Percentiles rank a stretch among this genome's conserved stretches.
These are phyloP conservation scores for Aspidapion aeneum DNA, from an alignment of 2,888 invertebrate genomes.

Conservation along the genomic window DNA sequence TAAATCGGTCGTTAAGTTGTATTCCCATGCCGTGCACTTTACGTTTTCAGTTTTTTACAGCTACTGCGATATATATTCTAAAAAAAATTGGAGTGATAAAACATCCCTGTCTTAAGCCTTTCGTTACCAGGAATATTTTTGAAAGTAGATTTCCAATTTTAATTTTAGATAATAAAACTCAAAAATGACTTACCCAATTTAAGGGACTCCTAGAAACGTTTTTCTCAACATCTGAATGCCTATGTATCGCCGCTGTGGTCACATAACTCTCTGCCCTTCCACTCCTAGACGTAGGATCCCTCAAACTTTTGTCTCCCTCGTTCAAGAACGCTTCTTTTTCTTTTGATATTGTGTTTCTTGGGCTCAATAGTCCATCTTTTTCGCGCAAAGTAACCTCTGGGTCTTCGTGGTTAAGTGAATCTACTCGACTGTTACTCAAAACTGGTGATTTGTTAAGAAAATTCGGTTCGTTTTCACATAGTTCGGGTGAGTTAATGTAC, in stretches of 20 bases:
- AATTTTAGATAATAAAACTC: too few relatives aligned
- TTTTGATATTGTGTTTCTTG: background rate
- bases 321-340: background rate
- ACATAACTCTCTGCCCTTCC: slow-evolving; percentile 34
- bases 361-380: background rate
- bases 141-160: too few relatives aligned
- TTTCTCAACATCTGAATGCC: slow-evolving; percentile 41
- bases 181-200: slow-evolving; percentile 32
- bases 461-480: slow-evolving; percentile 37
- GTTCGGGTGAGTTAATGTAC: slow-evolving; percentile 44
- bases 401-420: slow-evolving; percentile 35
- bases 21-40: too few relatives aligned
- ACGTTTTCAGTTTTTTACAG: too few relatives aligned
- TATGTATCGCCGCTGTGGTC: slow-evolving; percentile 42
- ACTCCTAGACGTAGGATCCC: background rate
- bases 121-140: too few relatives aligned
- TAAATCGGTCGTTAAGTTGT: too few relatives aligned
- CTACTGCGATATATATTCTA: too few relatives aligned
- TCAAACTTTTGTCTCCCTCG: slow-evolving; percentile 36
- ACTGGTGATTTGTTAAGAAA: slow-evolving; percentile 34
- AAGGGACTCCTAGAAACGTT: slow-evolving; percentile 27
- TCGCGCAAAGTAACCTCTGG: slow-evolving; percentile 33
- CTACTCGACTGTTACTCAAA: slow-evolving; percentile 35
- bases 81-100: too few relatives aligned
- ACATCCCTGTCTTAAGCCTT: too few relatives aligned